Evolutionary conservation across 1,140 invertebrate genomes (phyloP).

Genomic region (Mactra quadrangularis): DNA sequence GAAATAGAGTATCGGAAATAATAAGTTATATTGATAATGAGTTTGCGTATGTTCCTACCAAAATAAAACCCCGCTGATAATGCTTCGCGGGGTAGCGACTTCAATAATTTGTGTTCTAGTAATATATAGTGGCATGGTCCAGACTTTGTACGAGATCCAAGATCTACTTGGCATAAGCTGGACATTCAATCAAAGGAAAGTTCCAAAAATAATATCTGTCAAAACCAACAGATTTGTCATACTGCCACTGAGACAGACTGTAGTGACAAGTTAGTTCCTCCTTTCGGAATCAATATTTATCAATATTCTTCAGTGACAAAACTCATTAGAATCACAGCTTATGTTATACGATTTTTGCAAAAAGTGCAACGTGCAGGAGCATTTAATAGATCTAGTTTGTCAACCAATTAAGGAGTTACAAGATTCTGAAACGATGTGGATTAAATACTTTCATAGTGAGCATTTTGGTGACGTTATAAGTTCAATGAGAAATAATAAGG

Average conservation of each 20-base stretch:
- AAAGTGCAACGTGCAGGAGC: neutral
- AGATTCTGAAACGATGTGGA: constrained; percentile 4
- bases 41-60: constrained; percentile 24
- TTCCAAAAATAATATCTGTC: neutral
- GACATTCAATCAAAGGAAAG: neutral
- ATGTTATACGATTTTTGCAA: constrained; percentile 7
- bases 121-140: constrained; percentile 38
- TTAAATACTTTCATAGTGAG: neutral
- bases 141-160: neutral
- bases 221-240: neutral
- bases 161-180: neutral
- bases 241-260: neutral
- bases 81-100: neutral
- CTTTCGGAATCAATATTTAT: constrained; percentile 12
- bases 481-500: neutral
- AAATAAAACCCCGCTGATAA: constrained; percentile 37
- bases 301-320: constrained; percentile 51
- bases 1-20: constrained; percentile 43
- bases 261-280: neutral
- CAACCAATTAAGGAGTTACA: neutral
- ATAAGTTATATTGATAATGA: neutral
- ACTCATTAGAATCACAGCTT: constrained; percentile 12
- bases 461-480: neutral
- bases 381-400: neutral
- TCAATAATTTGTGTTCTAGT: neutral